Percentiles rank a stretch among this genome's conserved stretches.
These are phyloP conservation scores for Calliphora vomitoria DNA, from an alignment of 2,888 invertebrate genomes.

Conservation along the genomic window DNA sequence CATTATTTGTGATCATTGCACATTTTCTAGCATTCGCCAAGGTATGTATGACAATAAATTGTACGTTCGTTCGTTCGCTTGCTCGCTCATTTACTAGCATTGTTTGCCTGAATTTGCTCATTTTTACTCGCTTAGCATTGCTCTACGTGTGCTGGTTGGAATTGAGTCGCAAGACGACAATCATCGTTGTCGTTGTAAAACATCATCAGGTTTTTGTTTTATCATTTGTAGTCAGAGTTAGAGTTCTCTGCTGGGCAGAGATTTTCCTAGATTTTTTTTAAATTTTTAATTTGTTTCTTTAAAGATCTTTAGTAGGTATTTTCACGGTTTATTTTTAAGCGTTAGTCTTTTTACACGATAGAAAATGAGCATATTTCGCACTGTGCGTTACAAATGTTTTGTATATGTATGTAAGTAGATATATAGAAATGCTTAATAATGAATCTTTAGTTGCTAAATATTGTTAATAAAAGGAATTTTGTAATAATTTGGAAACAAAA, in stretches of 20 bases:
- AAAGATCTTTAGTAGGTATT: constrained; percentile 54
- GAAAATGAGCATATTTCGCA: constrained; percentile 18
- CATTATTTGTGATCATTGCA: constrained; percentile 65
- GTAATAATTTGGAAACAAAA: neutral
- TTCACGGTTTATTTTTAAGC: constrained; percentile 39
- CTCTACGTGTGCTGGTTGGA: constrained; percentile 1
- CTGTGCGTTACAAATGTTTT: constrained; percentile 54
- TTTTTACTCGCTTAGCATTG: neutral
- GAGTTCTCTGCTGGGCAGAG: neutral
- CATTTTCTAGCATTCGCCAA: constrained; percentile 40
- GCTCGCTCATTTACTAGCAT: neutral
- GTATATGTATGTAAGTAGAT: too few species aligned
- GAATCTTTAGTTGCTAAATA: neutral
- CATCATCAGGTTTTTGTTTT: constrained; percentile 19
- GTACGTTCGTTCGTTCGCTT: neutral
- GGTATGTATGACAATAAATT: neutral
- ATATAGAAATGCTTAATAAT: neutral
- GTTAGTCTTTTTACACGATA: neutral
- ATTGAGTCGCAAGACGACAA: constrained; percentile 12
- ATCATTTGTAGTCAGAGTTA: neutral
- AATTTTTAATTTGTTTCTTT: constrained; percentile 14
- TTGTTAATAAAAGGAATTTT: neutral
- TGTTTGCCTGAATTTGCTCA: neutral
- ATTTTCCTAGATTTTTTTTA: neutral
- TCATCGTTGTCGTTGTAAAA: constrained; percentile 16